A percentile compares a stretch with the other conserved stretches of the same genome.
These are phyloP conservation scores for Saccostrea cuccullata DNA, from an alignment of 1,140 invertebrate species.

Conservation along the genomic window DNA sequence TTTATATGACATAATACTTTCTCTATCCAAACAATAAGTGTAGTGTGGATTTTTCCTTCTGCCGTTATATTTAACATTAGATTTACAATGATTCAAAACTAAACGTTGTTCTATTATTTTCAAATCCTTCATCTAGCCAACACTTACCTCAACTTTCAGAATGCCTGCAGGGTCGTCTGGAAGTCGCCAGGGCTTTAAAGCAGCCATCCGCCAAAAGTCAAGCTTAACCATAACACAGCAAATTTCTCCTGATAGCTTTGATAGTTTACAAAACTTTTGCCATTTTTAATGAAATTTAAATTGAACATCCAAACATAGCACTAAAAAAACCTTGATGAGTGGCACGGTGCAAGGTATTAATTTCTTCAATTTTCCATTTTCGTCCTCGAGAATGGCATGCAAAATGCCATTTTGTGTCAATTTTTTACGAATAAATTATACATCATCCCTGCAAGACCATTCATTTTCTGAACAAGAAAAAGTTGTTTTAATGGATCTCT, in stretches of 20 bases:
- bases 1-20: no score
- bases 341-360: background rate
- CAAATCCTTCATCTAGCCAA: no score
- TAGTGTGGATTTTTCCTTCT: no score
- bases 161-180: background rate
- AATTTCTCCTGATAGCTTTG: background rate
- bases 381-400: background rate
- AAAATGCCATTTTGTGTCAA: constrained; percentile 7
- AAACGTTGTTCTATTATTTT: no score
- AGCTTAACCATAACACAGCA: background rate
- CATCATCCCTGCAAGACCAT: constrained; percentile 19
- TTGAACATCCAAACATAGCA: background rate
- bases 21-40: no score
- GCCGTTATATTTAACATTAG: no score
- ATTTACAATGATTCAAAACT: no score
- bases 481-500: constrained; percentile 27
- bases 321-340: background rate
- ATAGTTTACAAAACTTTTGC: background rate
- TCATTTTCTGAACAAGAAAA: constrained; percentile 16
- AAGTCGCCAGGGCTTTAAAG: constrained; percentile 12
- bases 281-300: background rate
- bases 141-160: constrained; percentile 3
- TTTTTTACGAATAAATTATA: constrained; percentile 20
- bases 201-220: background rate
- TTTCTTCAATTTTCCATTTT: background rate